phyloP scores from a whole-genome alignment of 2,113 vertebrate genomes.

The Python bivittatus region DNA sequence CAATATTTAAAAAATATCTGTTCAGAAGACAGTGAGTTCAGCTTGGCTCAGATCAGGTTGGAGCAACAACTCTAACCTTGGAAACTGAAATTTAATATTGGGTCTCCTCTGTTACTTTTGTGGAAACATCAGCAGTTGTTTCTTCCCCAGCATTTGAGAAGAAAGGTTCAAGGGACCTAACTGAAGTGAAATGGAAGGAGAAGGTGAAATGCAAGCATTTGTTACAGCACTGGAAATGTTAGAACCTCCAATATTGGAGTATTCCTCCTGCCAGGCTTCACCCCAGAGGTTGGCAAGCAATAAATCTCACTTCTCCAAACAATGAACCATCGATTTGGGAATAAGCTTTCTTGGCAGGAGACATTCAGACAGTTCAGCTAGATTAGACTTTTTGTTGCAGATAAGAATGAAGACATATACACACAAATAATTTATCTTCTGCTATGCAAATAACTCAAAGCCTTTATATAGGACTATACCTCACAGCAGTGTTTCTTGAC shows the following conservation, averaged over 20 bases:
- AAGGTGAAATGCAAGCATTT: not conserved
- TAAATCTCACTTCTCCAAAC: not conserved
- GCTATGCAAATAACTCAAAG: not conserved
- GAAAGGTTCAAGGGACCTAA: not conserved
- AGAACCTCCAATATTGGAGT: not conserved
- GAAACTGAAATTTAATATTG: not conserved
- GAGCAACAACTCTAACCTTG: not conserved
- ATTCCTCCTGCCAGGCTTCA: not conserved
- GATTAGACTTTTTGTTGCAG: not conserved
- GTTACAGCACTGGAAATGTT: not conserved
- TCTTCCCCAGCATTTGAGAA: not conserved
- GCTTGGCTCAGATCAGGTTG: not conserved
- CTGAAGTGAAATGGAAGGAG: not conserved
- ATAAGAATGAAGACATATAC: not conserved
- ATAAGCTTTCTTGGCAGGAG: not conserved
- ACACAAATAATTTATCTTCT: not conserved
- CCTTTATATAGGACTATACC: not conserved
- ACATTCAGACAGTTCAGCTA: not conserved
- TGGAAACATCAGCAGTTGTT: not conserved
- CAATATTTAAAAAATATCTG: not conserved
- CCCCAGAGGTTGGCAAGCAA: not conserved
- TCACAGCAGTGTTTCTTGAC: not conserved
- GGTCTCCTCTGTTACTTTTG: not conserved
- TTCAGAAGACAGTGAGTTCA: not conserved
- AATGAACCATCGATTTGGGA: not conserved